Evolutionary conservation across 2,113 vertebrate species (phyloP).

Genomic region (Xenus cinereus): DNA sequence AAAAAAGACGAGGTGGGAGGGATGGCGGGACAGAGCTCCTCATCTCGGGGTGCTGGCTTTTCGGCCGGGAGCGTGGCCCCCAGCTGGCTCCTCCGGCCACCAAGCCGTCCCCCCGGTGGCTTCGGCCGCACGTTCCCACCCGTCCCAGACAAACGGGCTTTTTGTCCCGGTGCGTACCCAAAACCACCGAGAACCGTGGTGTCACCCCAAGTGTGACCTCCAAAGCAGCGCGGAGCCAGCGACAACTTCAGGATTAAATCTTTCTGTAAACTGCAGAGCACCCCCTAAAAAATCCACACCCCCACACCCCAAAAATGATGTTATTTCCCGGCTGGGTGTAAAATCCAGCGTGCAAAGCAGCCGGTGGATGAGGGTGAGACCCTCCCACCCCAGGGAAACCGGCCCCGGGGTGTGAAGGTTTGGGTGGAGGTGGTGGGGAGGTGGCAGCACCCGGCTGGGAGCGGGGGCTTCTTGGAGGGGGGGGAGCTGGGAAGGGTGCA

Average conservation of each 20-base stretch:
- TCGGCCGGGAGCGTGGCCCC: neutral
- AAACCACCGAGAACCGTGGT: neutral
- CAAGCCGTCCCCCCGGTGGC: neutral
- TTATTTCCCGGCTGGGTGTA: neutral
- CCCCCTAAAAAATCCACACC: neutral
- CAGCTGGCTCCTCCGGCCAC: neutral
- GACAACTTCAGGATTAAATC: neutral
- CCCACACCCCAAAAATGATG: neutral
- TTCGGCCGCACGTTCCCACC: neutral
- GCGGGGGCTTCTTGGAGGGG: too few relatives aligned
- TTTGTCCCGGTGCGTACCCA: neutral
- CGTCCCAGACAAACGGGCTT: neutral
- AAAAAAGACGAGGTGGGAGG: neutral
- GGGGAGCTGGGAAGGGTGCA: neutral
- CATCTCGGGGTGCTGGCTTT: accelerated
- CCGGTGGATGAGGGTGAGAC: neutral
- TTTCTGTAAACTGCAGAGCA: accelerated
- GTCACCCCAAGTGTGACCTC: neutral
- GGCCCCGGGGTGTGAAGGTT: neutral
- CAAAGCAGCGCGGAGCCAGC: neutral
- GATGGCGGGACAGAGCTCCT: neutral
- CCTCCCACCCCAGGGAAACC: neutral
- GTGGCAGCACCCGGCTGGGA: neutral
- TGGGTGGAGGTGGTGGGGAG: neutral
- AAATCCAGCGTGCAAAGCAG: neutral